Evolutionary conservation across 2,888 invertebrate genomes (phyloP).

Genomic region (Tethea ocularis): DNA sequence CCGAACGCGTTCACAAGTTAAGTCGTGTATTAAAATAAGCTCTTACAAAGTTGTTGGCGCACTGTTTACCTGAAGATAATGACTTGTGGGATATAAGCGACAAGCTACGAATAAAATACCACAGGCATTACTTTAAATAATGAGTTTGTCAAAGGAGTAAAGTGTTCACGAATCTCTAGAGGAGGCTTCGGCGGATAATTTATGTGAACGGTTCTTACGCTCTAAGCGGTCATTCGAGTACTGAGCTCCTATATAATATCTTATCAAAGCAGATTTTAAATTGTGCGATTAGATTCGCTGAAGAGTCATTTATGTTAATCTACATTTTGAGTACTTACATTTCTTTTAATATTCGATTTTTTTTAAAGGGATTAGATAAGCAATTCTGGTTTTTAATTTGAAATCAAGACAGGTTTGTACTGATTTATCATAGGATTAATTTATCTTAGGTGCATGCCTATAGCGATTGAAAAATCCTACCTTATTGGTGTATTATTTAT

Average conservation of each 20-base stretch:
- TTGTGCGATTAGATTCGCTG: background rate
- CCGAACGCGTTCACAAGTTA: too few species aligned
- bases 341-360: too few species aligned
- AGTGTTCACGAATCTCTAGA: background rate
- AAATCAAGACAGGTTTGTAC: too few species aligned
- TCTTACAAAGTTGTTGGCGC: background rate
- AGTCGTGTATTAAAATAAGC: background rate
- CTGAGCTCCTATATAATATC: background rate
- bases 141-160: background rate
- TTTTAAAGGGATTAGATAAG: too few species aligned
- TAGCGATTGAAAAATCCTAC: too few species aligned
- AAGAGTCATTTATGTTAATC: background rate
- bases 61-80: background rate
- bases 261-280: background rate
- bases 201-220: slow-evolving; percentile 7
- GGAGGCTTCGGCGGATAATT: background rate
- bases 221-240: background rate
- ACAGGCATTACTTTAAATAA: slow-evolving; percentile 5
- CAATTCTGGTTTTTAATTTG: too few species aligned
- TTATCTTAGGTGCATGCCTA: too few species aligned
- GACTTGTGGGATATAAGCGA: background rate
- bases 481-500: too few species aligned
- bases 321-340: background rate
- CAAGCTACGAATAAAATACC: background rate
- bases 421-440: too few species aligned